phyloP scores from a whole-genome alignment of 2,888 invertebrate species.

The Urechis unicinctus region DNA sequence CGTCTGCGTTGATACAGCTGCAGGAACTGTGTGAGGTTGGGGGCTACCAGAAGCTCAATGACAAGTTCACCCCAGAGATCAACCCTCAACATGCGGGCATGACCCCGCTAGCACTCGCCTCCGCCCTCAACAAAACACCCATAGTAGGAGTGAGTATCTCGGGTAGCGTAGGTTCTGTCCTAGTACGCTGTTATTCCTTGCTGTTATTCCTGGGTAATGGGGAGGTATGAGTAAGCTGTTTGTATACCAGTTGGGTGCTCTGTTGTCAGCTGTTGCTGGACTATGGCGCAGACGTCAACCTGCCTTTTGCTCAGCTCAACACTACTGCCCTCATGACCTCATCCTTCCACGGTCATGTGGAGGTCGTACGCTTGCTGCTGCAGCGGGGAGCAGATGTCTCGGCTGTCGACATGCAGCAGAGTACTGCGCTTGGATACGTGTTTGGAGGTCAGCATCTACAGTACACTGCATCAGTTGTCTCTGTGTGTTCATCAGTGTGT shows the following conservation, averaged over 20 bases:
- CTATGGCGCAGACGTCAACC: constrained; percentile 19
- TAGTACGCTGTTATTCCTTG: background rate
- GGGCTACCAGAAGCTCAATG: constrained; percentile 12
- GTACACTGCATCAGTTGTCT: too few relatives aligned
- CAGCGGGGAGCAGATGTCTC: constrained; percentile 18
- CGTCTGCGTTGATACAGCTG: constrained; percentile 8
- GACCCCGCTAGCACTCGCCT: constrained; percentile 24
- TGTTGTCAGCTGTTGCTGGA: constrained; percentile 13
- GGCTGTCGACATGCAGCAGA: constrained; percentile 22
- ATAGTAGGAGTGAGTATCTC: constrained; percentile 15
- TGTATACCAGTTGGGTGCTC: background rate
- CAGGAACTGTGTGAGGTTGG: constrained; percentile 11
- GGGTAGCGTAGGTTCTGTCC: background rate
- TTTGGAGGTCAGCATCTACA: constrained; percentile 22
- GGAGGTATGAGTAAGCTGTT: background rate
- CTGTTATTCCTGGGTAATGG: background rate
- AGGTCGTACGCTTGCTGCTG: constrained; percentile 20
- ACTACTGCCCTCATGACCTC: constrained; percentile 27
- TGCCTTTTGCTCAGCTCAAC: constrained; percentile 21
- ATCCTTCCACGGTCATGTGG: constrained; percentile 25
- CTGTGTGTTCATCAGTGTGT: background rate
- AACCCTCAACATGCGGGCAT: constrained; percentile 22
- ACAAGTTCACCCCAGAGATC: constrained; percentile 18
- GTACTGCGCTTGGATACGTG: constrained; percentile 25
- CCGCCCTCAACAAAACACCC: constrained; percentile 23